Percentiles rank a stretch among this genome's conserved stretches.
Evolutionary conservation across 2,888 invertebrate genomes (phyloP).

Genomic region (Branchipolynoe longqiensis): DNA sequence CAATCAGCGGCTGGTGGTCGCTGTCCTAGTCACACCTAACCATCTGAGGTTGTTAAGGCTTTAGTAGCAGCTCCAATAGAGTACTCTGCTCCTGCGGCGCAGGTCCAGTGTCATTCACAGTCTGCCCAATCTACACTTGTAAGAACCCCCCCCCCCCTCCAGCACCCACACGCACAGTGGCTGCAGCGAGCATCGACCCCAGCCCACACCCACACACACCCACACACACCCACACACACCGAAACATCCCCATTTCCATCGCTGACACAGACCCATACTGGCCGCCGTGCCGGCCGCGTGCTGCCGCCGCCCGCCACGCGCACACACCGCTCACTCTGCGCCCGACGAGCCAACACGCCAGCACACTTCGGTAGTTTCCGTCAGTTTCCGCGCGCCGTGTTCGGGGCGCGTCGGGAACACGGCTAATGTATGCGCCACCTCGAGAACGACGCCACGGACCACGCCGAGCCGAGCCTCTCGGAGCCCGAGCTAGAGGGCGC

Average conservation of each 20-base stretch:
- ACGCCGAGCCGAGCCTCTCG: slow-evolving; percentile 4
- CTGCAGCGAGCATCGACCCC: too few relatives aligned
- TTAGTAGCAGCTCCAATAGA: too few relatives aligned
- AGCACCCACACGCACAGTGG: too few relatives aligned
- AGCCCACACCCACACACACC: neutral
- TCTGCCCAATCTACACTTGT: too few relatives aligned
- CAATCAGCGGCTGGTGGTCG: too few relatives aligned
- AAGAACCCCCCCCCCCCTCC: too few relatives aligned
- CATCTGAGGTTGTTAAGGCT: too few relatives aligned
- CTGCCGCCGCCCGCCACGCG: neutral
- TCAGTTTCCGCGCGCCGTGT: neutral
- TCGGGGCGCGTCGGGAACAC: slow-evolving; percentile 1
- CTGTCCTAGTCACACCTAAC: too few relatives aligned
- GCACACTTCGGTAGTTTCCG: neutral
- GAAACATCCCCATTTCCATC: neutral
- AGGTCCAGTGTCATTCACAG: too few relatives aligned
- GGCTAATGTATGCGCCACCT: slow-evolving; percentile 54
- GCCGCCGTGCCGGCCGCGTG: neutral
- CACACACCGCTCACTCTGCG: neutral
- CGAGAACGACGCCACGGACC: slow-evolving; percentile 46
- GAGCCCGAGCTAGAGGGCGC: slow-evolving; percentile 27
- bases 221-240: neutral
- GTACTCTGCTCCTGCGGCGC: too few relatives aligned
- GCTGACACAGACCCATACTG: neutral
- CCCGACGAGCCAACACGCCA: neutral